Base-by-base conservation (phyloP, 1,140 invertebrate species). In the Lysiphlebus fabarum region DNA sequence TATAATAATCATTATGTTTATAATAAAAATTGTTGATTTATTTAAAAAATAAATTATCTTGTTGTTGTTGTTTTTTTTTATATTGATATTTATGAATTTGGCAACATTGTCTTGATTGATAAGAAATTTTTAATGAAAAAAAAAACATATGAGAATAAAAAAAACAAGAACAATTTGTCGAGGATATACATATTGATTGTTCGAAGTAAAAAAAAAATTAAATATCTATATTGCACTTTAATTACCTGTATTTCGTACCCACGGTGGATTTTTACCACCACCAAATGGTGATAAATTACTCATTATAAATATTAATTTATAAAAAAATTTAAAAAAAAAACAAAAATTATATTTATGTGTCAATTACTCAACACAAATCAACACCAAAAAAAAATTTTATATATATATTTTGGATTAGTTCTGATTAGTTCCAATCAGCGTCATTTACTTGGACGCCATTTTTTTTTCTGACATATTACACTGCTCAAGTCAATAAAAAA, bases 261-360 rank as follows among this genome's bases (percentile, higher is more conserved):
- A 85, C 8, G 84, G 82, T 43, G 82, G 79, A 64, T 84, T 85
- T 65, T 85, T 85, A 37, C 77, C 75, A 56, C 73, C 77, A 6
- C 81, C 81, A 61, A 83, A 84, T 8, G 82, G 82, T 41, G 82
- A 82, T 63, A 84, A 74, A 62, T 82, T 82, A 65, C 77, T 81
- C 79, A 81, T 14, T 65, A 26, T 26, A 26, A 26, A 26, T 37
- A 10, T 48, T 43, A 48, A 38, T 67, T 36, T 58, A 49, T 58
- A 36, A 48, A 17, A 57, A 50, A 59, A 53, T 42, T 34, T 14
- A n/a, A 51, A 63, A 37, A 34, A 54, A 57, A 59, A 54, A 62
- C 56, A 10, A 9, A 47, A 38, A 9, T 33, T 17, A 17, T 37
- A 51, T 44, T 41, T 6, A 50, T 8, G 10, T 36, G 36, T 6